Evolutionary conservation across 2,888 invertebrate genomes (phyloP).

Genomic region (Hypomecis atomaria): DNA sequence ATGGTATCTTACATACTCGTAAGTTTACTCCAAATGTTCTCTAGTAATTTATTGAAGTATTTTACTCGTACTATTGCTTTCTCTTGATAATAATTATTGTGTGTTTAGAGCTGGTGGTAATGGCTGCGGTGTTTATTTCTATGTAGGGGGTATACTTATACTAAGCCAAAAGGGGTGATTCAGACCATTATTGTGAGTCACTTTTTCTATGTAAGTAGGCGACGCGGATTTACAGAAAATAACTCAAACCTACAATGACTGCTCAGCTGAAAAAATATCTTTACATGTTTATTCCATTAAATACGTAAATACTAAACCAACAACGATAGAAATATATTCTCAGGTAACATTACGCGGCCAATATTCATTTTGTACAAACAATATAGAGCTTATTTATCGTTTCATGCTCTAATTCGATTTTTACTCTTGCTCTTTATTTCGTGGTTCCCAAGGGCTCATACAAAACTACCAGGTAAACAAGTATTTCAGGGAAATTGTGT

Average conservation of each 20-base stretch:
- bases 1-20: constrained; percentile 24
- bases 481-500: constrained; percentile 16
- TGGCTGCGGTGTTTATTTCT: background rate
- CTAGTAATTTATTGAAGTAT: constrained; percentile 9
- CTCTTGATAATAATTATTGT: constrained; percentile 7
- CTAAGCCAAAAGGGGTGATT: background rate
- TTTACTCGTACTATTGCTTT: background rate
- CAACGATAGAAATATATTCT: too few relatives aligned
- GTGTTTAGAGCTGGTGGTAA: background rate
- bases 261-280: too few relatives aligned
- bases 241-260: too few relatives aligned
- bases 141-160: background rate
- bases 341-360: too few relatives aligned
- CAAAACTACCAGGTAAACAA: constrained; percentile 18
- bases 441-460: constrained; percentile 9
- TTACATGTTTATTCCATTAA: too few relatives aligned
- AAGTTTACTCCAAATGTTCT: constrained; percentile 13
- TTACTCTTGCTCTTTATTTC: constrained; percentile 8
- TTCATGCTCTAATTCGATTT: constrained; percentile 12
- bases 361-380: background rate
- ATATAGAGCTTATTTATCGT: constrained; percentile 5
- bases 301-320: too few relatives aligned
- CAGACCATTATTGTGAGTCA: too few relatives aligned
- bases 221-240: too few relatives aligned
- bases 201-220: too few relatives aligned